phyloP scores from a whole-genome alignment of 2,888 invertebrate species.

The Acleris literana region DNA sequence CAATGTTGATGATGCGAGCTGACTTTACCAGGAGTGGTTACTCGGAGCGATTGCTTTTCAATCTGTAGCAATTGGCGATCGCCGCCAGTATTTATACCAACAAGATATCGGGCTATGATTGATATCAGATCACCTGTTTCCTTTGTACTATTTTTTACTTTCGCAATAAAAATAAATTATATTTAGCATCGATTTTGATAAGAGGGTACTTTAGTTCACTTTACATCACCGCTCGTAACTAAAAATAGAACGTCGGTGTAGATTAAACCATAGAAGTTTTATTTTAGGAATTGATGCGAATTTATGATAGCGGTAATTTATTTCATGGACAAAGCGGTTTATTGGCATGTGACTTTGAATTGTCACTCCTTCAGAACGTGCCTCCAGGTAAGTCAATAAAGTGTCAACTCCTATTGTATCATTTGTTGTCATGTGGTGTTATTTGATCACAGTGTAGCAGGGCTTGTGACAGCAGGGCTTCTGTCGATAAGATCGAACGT shows the following conservation, averaged over 20 bases:
- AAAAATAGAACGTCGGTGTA: slow-evolving; percentile 22
- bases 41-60: slow-evolving; percentile 11
- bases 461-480: too few relatives aligned
- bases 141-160: slow-evolving; percentile 31
- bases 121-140: slow-evolving; percentile 32
- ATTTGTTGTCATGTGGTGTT: too few relatives aligned
- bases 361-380: background rate
- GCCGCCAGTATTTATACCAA: slow-evolving; percentile 48
- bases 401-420: too few relatives aligned
- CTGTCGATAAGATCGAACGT: too few relatives aligned
- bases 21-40: background rate
- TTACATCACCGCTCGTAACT: slow-evolving; percentile 4
- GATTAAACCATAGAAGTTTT: background rate
- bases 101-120: slow-evolving; percentile 48
- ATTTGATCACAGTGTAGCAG: too few relatives aligned
- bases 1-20: background rate
- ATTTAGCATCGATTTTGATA: slow-evolving; percentile 14
- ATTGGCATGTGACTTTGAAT: slow-evolving; percentile 4
- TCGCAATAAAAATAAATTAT: slow-evolving; percentile 10
- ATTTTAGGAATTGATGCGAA: slow-evolving; percentile 3
- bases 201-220: slow-evolving; percentile 8
- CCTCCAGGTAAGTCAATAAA: background rate
- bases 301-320: slow-evolving; percentile 9
- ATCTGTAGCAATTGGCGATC: slow-evolving; percentile 27
- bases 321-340: background rate